A percentile compares a stretch with the other conserved stretches of the same genome.
Conservation (phyloP, 92 coral and sea anemone species). For the Virgularia gustaviana region DNA sequence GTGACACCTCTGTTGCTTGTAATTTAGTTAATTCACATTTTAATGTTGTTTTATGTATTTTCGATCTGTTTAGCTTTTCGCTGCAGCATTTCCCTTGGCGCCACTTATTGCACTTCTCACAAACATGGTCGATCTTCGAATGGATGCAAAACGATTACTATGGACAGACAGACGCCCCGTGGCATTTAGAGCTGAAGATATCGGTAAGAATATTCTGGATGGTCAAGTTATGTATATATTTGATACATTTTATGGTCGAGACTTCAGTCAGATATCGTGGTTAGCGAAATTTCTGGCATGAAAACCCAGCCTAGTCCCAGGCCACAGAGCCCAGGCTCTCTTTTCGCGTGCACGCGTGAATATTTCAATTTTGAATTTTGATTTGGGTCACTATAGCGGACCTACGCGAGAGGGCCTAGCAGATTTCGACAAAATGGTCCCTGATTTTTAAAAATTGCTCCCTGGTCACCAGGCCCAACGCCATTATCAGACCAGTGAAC, state of each 20-base stretch:
- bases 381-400: too few species aligned
- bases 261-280: background rate
- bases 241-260: background rate
- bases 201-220: conserved; percentile 54
- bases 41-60: background rate
- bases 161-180: conserved; percentile 92
- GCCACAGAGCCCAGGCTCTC: too few species aligned
- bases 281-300: too few species aligned
- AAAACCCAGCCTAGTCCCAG: too few species aligned
- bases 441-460: too few species aligned
- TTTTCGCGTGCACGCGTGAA: too few species aligned
- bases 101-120: conserved; percentile 89
- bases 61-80: conserved; percentile 65
- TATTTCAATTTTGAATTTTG: too few species aligned
- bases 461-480: too few species aligned
- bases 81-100: conserved; percentile 97
- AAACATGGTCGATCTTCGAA: conserved; percentile 83
- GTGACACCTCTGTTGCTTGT: background rate
- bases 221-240: background rate
- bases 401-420: too few species aligned
- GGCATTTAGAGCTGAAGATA: conserved; percentile 90
- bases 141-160: conserved; percentile 79
- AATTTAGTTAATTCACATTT: background rate
- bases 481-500: too few species aligned
- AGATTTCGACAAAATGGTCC: too few species aligned